Conservation (phyloP, 2,797 vertebrate genomes). For the Sebastes dallii region DNA sequence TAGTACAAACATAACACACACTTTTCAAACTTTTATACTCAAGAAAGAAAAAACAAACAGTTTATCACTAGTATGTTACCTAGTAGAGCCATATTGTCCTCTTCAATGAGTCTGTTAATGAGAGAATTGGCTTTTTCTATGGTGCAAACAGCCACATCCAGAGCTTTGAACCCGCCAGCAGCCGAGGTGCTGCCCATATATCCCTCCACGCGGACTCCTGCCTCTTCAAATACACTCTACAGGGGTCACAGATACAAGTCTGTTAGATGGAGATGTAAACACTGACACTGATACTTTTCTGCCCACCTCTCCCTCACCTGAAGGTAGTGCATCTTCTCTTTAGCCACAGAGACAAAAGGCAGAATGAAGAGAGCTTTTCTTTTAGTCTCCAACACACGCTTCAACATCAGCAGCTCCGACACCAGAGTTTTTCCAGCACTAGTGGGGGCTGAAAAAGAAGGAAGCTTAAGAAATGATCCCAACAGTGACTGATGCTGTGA, state of each 20-base stretch:
- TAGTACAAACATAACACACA: conserved; percentile 20
- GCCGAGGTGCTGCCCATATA: conserved; percentile 94
- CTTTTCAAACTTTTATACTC: neutral
- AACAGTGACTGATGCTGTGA: neutral
- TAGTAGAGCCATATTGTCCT: conserved; percentile 87
- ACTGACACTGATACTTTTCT: neutral
- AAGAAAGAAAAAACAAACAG: neutral
- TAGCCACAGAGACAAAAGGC: conserved; percentile 96
- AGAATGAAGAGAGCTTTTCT: conserved; percentile 96
- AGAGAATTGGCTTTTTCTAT: conserved; percentile 97
- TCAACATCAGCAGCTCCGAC: conserved; percentile 94
- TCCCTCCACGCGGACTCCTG: conserved; percentile 91
- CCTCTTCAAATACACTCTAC: conserved; percentile 95
- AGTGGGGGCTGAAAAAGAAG: conserved; percentile 88
- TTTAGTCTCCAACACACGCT: conserved; percentile 91
- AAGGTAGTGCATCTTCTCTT: conserved; percentile 96
- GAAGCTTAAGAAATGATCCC: neutral
- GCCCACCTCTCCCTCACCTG: conserved; percentile 80
- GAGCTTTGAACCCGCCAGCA: conserved; percentile 82
- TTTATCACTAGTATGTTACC: conserved; percentile 78
- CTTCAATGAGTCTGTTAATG: conserved; percentile 94
- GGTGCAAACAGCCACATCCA: conserved; percentile 96
- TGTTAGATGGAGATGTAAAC: neutral
- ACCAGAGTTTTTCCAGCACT: conserved; percentile 98
- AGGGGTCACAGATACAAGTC: neutral